phyloP scores from a whole-genome alignment of 1,140 invertebrate species.

The Macrobrachium rosenbergii region DNA sequence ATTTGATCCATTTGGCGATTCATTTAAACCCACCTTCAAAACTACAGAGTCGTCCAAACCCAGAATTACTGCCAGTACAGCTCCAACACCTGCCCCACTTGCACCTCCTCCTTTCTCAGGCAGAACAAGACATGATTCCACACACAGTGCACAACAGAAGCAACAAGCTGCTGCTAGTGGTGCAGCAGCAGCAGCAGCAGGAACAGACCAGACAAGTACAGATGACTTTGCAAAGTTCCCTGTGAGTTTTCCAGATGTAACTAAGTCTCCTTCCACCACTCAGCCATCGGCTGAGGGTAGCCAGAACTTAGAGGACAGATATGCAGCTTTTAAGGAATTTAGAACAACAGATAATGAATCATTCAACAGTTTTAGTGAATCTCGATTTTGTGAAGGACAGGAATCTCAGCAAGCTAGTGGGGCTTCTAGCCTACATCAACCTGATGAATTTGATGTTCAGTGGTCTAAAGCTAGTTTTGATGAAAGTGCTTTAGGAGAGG shows the following conservation, averaged over 20 bases:
- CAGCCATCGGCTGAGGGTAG: slow-evolving; percentile 41
- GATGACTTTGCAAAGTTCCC: slow-evolving; percentile 64
- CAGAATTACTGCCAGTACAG: slow-evolving; percentile 54
- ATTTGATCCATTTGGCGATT: slow-evolving; percentile 65
- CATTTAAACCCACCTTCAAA: slow-evolving; percentile 61
- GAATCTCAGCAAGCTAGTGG: slow-evolving; percentile 41
- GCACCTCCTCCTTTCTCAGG: slow-evolving; percentile 64
- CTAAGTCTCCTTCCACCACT: slow-evolving; percentile 49
- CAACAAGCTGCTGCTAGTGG: not conserved
- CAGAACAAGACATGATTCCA: slow-evolving; percentile 65
- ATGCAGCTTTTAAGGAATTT: slow-evolving; percentile 65
- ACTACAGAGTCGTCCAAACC: slow-evolving; percentile 49
- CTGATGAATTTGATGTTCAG: slow-evolving; percentile 68
- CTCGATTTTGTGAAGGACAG: slow-evolving; percentile 51
- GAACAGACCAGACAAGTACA: slow-evolving; percentile 39
- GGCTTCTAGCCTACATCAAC: slow-evolving; percentile 61
- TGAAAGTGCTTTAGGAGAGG: not conserved
- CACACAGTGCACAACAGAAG: slow-evolving; percentile 45
- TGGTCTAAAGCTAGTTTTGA: slow-evolving; percentile 73
- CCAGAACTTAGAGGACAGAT: slow-evolving; percentile 57
- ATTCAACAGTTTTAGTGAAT: slow-evolving; percentile 59
- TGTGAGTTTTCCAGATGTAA: slow-evolving; percentile 61
- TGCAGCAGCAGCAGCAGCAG: slow-evolving; percentile 19
- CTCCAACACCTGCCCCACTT: slow-evolving; percentile 65
- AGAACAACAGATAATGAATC: slow-evolving; percentile 58